phyloP scores from a whole-genome alignment of 2,797 vertebrate species.

The Heterohyrax brucei region DNA sequence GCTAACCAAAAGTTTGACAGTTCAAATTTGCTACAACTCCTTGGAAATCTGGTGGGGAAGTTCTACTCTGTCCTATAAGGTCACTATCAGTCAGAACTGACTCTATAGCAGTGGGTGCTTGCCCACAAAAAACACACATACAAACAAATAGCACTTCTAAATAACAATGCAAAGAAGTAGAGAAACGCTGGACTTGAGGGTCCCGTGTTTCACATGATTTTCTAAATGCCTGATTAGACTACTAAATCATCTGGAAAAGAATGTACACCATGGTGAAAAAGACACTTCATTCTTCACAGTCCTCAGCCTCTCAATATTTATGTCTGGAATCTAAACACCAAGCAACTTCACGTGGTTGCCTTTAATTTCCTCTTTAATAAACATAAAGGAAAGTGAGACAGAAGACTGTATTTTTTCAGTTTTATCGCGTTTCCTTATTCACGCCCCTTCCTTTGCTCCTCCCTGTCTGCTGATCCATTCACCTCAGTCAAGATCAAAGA shows the following conservation, averaged over 20 bases:
- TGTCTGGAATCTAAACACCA: conserved; percentile 55
- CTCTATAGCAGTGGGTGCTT: not conserved
- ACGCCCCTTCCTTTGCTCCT: not conserved
- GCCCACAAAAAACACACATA: not conserved
- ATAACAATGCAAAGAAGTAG: conserved; percentile 4
- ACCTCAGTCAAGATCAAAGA: conserved; percentile 73
- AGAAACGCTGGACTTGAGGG: not conserved
- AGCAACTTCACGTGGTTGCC: conserved; percentile 64
- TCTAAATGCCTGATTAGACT: conserved; percentile 39
- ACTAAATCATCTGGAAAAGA: conserved; percentile 55
- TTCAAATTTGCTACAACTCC: too few relatives aligned
- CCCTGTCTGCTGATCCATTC: conserved; percentile 10
- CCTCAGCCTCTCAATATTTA: conserved; percentile 46
- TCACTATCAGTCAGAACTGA: too few relatives aligned
- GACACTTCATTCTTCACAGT: conserved; percentile 45
- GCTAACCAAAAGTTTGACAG: too few relatives aligned
- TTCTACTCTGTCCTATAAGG: too few relatives aligned
- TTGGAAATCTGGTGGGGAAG: too few relatives aligned
- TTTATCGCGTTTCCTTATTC: conserved; percentile 56
- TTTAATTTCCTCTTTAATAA: conserved; percentile 75
- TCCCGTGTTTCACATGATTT: conserved; percentile 47
- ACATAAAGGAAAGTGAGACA: not conserved
- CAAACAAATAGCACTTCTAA: not conserved
- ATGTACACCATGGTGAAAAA: conserved; percentile 20
- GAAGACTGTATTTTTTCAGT: conserved; percentile 56